Evolutionary conservation across 1,140 invertebrate genomes (phyloP), one percentile per base, ranked within the genome.

Genomic region (Neuroterus valhalla): DNA sequence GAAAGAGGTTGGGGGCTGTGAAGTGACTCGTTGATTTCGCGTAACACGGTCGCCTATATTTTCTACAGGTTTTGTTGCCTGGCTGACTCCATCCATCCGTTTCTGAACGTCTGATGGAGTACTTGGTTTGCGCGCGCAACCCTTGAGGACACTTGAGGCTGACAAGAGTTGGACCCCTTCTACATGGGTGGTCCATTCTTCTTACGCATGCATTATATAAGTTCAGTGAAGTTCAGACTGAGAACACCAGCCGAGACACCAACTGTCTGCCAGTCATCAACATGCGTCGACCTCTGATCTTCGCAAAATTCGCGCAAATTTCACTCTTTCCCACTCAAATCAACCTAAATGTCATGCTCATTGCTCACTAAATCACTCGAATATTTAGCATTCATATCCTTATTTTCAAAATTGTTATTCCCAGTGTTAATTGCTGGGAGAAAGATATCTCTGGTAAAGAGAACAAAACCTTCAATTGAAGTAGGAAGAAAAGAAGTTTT

Each of bases 101-200:
- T 4, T 50, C 17, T 19, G 10, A 79, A 75, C 84, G 81, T 78
- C 82, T 82, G 85, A 87, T 88, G 85, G 84, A 89, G 88, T 88
- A 84, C 81, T 86, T 84, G 75, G 82, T 86, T 86, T 85, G 84
- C 86, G 85, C 85, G 86, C 81, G 68, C 84, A 85, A 87, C 84
- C 83, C 85, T 86, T 76, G 68, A 87, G 84, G 77, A 83, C 82
- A 81, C 87, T 87, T 78, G 81, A 85, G 78, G 78, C 81, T 79
- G 77, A 84, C 82, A 87, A 86, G 83, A 88, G 85, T 82, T 82
- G 50, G 76, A 68, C 70, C 78, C 78, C 68, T 75, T 87, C 87
- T 80, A 86, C 82, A 87, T 89, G 89, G 89, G 89, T 89, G 89
- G 89, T 89, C 89, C 86, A 84, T 88, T 88, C 86, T 87, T 87